phyloP scores from a whole-genome alignment of 1,140 invertebrate species.

The Psix sp. region DNA sequence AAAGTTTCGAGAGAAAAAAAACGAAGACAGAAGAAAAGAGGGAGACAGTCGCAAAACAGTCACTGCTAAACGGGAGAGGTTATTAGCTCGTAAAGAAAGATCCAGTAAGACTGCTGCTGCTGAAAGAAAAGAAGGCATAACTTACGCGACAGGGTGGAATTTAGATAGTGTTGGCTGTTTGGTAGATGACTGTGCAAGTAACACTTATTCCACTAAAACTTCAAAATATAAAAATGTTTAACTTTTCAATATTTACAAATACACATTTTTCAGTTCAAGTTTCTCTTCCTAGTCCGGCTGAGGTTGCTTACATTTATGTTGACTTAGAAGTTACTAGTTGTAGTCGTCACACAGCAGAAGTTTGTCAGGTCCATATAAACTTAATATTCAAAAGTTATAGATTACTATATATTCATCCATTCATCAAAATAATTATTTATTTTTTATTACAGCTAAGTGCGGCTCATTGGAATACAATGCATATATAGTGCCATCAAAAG shows the following conservation, averaged over 20 bases:
- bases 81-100: conserved; percentile 24
- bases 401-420: no score
- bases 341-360: conserved; percentile 14
- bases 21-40: conserved; percentile 2
- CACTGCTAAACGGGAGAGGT: conserved; percentile 11
- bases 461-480: conserved; percentile 9
- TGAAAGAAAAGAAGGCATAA: conserved; percentile 26
- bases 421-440: not conserved
- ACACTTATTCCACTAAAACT: no score
- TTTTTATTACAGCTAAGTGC: conserved; percentile 13
- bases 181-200: conserved; percentile 14
- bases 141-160: conserved; percentile 20
- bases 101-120: conserved; percentile 7
- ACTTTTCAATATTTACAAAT: conserved; percentile 1
- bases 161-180: conserved; percentile 9
- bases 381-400: conserved; percentile 5
- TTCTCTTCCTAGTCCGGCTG: not conserved
- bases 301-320: conserved; percentile 9
- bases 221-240: conserved; percentile 10
- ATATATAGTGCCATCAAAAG: conserved; percentile 34
- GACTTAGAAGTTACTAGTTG: conserved; percentile 32
- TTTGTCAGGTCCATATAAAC: conserved; percentile 19
- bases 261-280: conserved; percentile 6
- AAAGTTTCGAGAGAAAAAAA: conserved; percentile 18
- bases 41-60: not conserved